These are phyloP conservation scores for Nibea albiflora DNA, from an alignment of 2,113 vertebrate species.

Conservation along the genomic window DNA sequence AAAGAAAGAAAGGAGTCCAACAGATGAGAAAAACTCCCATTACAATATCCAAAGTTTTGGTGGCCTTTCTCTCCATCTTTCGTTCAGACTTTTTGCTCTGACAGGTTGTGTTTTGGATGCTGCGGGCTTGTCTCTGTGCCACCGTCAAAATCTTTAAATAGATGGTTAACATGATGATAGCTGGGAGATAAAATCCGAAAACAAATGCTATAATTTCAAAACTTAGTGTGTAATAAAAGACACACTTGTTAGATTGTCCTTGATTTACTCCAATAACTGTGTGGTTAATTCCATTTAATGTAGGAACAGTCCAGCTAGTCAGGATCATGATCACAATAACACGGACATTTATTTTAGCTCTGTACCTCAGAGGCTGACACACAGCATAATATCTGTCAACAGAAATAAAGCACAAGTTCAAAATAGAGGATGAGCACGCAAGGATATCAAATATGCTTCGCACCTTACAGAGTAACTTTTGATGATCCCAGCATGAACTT, in stretches of 20 bases:
- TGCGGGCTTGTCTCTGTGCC: slow-evolving; percentile 12
- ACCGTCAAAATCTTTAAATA: slow-evolving; percentile 36
- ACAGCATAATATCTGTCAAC: slow-evolving; percentile 33
- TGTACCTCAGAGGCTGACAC: slow-evolving; percentile 35
- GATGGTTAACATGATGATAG: not conserved
- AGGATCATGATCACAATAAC: slow-evolving; percentile 11
- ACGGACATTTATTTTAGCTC: not conserved
- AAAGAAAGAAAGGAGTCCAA: slow-evolving; percentile 32
- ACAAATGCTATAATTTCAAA: not conserved
- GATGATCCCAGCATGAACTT: not conserved
- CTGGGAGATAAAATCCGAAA: slow-evolving; percentile 21
- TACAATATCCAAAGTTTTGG: slow-evolving; percentile 40
- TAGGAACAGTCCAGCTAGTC: slow-evolving; percentile 11
- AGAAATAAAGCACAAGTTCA: slow-evolving; percentile 37
- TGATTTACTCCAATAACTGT: not conserved
- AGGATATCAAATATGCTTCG: not conserved
- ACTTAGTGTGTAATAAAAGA: not conserved
- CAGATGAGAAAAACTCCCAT: slow-evolving; percentile 39
- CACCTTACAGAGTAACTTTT: not conserved
- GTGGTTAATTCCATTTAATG: not conserved
- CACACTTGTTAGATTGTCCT: not conserved
- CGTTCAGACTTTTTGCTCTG: not conserved
- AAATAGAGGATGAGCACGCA: slow-evolving; percentile 1
- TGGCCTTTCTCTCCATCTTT: slow-evolving; percentile 44
- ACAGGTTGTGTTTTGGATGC: slow-evolving; percentile 18